Percentiles rank a stretch among this genome's conserved stretches.
phyloP scores from a whole-genome alignment of 2,888 invertebrate species.

The Calameuta idolon region DNA sequence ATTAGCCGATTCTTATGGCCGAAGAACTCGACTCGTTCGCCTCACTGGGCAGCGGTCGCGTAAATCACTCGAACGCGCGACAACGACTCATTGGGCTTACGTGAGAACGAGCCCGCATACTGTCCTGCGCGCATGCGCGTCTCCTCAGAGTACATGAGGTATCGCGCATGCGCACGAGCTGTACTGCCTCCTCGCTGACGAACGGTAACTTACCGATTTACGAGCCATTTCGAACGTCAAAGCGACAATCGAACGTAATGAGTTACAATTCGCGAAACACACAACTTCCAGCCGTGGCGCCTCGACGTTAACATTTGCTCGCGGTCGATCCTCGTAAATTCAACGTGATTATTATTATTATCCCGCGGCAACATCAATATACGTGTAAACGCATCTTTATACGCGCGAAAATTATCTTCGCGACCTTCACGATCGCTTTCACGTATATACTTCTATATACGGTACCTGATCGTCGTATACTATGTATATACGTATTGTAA shows the following conservation, averaged over 20 bases:
- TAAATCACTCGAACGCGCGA: conserved; percentile 1
- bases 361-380: neutral
- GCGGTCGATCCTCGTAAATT: neutral
- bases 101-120: neutral
- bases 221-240: conserved; percentile 14
- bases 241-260: neutral
- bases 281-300: neutral
- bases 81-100: neutral
- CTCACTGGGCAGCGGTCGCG: neutral
- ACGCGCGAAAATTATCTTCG: neutral
- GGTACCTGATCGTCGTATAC: neutral
- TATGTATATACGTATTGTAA: neutral
- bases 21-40: conserved; percentile 6
- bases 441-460: neutral
- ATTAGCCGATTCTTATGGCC: conserved; percentile 38
- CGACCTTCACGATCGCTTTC: neutral
- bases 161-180: neutral
- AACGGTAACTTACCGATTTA: conserved; percentile 32
- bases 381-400: neutral
- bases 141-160: neutral
- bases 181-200: neutral
- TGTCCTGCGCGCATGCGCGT: neutral
- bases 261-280: conserved; percentile 5
- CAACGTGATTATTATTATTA: neutral
- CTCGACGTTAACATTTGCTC: neutral